Conservation (phyloP, 92 coral and sea anemone species). For the Zoanthus sociatus region DNA sequence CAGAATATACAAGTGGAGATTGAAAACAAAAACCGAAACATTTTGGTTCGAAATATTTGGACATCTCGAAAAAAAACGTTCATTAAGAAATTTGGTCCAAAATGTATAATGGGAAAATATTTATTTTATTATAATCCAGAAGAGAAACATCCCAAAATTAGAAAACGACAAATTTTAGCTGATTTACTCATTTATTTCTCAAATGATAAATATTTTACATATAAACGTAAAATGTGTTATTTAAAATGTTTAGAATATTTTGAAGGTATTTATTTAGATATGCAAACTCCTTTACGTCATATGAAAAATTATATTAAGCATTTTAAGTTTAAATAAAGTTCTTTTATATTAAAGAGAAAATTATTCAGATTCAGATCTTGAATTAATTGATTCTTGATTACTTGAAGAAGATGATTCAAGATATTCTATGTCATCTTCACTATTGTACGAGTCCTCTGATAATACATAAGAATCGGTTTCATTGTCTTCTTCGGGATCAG, state of each 20-base stretch:
- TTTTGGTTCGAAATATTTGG: not conserved
- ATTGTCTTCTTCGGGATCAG: no score
- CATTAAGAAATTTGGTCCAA: not conserved
- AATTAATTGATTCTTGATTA: not conserved
- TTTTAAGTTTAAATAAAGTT: not conserved
- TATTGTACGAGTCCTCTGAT: no score
- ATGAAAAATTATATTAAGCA: not conserved
- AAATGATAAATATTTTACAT: not conserved
- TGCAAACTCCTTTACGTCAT: not conserved
- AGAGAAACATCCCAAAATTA: not conserved
- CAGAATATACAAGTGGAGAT: not conserved
- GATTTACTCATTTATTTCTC: conserved; percentile 7
- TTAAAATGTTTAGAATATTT: not conserved
- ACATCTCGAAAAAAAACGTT: not conserved
- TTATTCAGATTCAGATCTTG: not conserved
- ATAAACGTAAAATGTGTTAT: conserved; percentile 1
- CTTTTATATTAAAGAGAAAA: no score
- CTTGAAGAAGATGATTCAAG: not conserved
- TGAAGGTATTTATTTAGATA: not conserved
- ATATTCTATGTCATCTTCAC: not conserved
- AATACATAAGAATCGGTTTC: no score
- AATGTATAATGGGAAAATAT: not conserved
- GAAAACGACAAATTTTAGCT: not conserved
- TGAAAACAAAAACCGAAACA: not conserved
- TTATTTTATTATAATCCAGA: not conserved